These are phyloP conservation scores for Batillaria attramentaria DNA, from an alignment of 1,140 invertebrate species.

Conservation along the genomic window DNA sequence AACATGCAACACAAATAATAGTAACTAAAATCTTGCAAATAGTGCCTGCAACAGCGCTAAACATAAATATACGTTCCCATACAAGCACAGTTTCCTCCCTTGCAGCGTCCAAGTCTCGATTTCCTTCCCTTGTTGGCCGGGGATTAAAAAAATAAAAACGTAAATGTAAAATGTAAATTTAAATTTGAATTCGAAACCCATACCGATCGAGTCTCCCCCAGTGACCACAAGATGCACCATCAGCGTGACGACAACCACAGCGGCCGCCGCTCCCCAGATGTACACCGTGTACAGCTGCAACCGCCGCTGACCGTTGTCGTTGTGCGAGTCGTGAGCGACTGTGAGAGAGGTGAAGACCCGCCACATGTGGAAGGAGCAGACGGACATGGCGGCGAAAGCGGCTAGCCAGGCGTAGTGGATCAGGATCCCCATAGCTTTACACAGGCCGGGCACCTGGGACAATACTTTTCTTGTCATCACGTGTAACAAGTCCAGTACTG, in stretches of 20 bases:
- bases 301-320: slow-evolving; percentile 27
- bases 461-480: too few species aligned
- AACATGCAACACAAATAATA: too few species aligned
- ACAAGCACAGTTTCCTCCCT: too few species aligned
- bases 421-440: slow-evolving; percentile 78
- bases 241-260: slow-evolving; percentile 41
- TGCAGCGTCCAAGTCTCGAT: too few species aligned
- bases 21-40: too few species aligned
- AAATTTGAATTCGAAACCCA: background rate
- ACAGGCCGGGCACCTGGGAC: slow-evolving; percentile 50
- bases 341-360: slow-evolving; percentile 74
- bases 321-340: slow-evolving; percentile 8
- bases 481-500: too few species aligned
- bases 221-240: slow-evolving; percentile 30
- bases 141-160: background rate
- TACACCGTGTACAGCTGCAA: slow-evolving; percentile 40
- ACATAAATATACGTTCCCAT: background rate
- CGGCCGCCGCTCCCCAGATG: slow-evolving; percentile 35
- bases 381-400: slow-evolving; percentile 95
- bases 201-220: slow-evolving; percentile 34
- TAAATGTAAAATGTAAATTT: background rate
- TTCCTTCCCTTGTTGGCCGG: too few species aligned
- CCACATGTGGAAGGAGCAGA: slow-evolving; percentile 80
- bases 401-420: slow-evolving; percentile 94
- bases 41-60: too few species aligned